Base-by-base conservation (phyloP, 2,113 vertebrate genomes). In the Neodontobutis hainanensis region DNA sequence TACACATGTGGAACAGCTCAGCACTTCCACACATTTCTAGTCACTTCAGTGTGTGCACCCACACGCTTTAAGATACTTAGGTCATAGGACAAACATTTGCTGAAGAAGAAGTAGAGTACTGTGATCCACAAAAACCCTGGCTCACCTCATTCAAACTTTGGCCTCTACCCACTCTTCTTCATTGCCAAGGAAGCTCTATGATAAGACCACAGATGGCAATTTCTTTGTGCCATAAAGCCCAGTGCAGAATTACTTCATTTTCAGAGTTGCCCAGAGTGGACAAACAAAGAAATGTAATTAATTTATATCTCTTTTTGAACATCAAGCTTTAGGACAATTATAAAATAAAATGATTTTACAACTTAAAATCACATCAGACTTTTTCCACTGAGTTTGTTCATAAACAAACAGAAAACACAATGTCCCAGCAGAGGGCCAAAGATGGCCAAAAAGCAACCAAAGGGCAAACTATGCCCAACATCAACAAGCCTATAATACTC, bases 1-100 rank as follows among this genome's bases (percentile, higher is more conserved):
- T 81, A 71, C 89, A 92, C 92, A 93, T 92, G 91, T 92, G 91
- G 89, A 92, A 92, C 87, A 89, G 90, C 88, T 93, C 90, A 92
- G 80, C 75, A 59, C 80, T 77, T 83, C 73, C 76, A 82, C 75
- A 83, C 83, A 78, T 77, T 80, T 80, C 63, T 50, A 65, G 72
- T 85, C 84, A 83, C 87, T 90, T 76, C 65, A 56, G 65, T 12
- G 4, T 45, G 61, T 43, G 64, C 49, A 60, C 43, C 43, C 15
- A 60, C 56, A 53, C 63, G 64, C 35, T 58, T 65, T 40, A 62
- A 57, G 47, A 0, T 48, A 16, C 59, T 67, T 51, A 68, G 61
- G 53, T 70, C 15, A 58, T 36, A 36, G 65, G 70, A 72, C 70
- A 60, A 19, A 70, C 27, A 36, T 78, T 68, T 64, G 51, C 58